phyloP scores from a whole-genome alignment of 2,888 invertebrate species.

The Cheilosia grossa region DNA sequence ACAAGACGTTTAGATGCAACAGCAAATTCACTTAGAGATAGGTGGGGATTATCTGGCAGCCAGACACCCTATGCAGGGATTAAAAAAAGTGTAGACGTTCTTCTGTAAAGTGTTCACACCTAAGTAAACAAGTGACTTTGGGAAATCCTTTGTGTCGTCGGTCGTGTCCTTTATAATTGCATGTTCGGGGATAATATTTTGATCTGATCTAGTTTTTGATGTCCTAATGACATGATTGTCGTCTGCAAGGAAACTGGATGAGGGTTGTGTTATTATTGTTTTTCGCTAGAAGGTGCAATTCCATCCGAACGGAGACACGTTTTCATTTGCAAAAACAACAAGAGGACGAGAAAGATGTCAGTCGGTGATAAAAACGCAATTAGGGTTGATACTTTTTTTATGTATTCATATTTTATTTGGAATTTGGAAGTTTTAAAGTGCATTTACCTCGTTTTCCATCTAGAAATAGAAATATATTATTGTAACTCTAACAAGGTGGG shows the following conservation, averaged over 20 bases:
- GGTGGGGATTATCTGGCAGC: conserved; percentile 38
- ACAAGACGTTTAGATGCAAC: conserved; percentile 6
- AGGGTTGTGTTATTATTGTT: conserved; percentile 60
- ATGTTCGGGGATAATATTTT: conserved; percentile 72
- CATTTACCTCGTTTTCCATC: no score
- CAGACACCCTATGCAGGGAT: conserved; percentile 56
- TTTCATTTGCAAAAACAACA: conserved; percentile 42
- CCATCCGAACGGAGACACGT: neutral
- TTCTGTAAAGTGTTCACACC: conserved; percentile 63
- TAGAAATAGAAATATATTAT: no score
- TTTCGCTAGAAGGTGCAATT: conserved; percentile 35
- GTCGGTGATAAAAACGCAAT: conserved; percentile 18
- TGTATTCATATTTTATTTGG: neutral
- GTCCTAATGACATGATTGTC: conserved; percentile 54
- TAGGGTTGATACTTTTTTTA: conserved; percentile 3
- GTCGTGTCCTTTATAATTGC: conserved; percentile 60
- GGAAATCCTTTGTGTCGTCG: conserved; percentile 26
- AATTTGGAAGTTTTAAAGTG: no score
- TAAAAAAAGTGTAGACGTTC: conserved; percentile 46
- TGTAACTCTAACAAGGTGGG: no score
- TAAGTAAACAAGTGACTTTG: conserved; percentile 61
- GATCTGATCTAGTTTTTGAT: conserved; percentile 69
- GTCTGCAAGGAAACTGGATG: neutral
- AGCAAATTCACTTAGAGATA: conserved; percentile 20
- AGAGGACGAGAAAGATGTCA: neutral